Evolutionary conservation across 2,797 vertebrate genomes (phyloP), one percentile per base, ranked within the genome.

Genomic region (Muraenolepis orangiensis): DNA sequence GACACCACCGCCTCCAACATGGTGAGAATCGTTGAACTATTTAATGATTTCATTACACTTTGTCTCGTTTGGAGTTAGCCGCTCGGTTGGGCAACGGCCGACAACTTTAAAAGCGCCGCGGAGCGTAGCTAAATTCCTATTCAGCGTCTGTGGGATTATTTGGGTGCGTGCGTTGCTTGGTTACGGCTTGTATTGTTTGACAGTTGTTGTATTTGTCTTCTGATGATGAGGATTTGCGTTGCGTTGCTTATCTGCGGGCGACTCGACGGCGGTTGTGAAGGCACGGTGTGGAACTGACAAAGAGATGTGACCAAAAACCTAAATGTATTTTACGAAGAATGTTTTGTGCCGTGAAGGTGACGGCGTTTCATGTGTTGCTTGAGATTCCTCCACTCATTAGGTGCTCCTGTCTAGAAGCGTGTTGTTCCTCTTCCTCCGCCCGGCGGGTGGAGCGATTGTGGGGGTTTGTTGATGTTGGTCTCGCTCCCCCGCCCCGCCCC

Each of bases 1-100:
- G 85, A 91, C 57, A 88, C 84, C 67, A 71, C 83, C 81, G 76
- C 88, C 80, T 91, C 86, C 81, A 90, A 75, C 20, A 88, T 80
- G 76, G 91, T 94, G 91, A 94, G 90, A 10, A 69, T 74, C 6
- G 51, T 72, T 79, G 42, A 32, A 66, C 42, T 51, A 3, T 20
- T 51, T 2, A 0, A 51, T 51, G 0, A 46, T 46, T 46, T 18
- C 42, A 18, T 20, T 1, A n/a, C 42, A 5, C 2, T 51, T 6
- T 20, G 42, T 18, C 42, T n/a, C 18, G 42, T 8, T 34, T 34
- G 32, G 8, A 4, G 3, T 34, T 4, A 8, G 32, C 32, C 32
- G 8, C 32, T 34, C 32, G 3, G 32, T 8, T 34, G 32, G 32
- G 3, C 8, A n/a, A n/a, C n/a, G n/a, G n/a, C 32, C 3, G 3